Evolutionary conservation across 2,888 invertebrate species (phyloP).

Genomic region (Hydrotaea cyrtoneurina): DNA sequence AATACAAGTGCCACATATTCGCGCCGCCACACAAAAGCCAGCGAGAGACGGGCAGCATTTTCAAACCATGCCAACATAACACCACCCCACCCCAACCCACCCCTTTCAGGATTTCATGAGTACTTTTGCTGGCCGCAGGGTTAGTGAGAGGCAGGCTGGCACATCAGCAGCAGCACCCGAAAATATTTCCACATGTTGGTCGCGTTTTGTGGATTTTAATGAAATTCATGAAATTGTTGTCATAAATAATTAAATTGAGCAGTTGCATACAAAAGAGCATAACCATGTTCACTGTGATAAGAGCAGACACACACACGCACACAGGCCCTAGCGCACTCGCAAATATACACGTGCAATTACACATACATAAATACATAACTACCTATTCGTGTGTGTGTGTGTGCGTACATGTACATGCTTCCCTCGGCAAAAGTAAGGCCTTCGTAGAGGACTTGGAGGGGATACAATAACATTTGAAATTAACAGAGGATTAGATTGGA

Average conservation of each 20-base stretch:
- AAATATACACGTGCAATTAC: background rate
- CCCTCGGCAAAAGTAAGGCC: too few species aligned
- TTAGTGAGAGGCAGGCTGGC: too few species aligned
- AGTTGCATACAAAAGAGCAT: conserved; percentile 61
- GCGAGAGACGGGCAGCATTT: too few species aligned
- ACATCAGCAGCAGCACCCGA: too few species aligned
- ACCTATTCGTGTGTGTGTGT: background rate
- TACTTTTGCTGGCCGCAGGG: conserved; percentile 6
- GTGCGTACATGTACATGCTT: background rate
- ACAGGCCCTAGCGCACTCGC: too few species aligned
- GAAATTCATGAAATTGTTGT: conserved; percentile 78
- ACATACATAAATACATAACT: background rate
- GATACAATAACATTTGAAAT: too few species aligned
- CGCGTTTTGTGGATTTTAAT: conserved; percentile 74
- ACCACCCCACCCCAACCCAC: too few species aligned
- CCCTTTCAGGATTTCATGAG: background rate
- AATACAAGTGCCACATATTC: conserved; percentile 15
- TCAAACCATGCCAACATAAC: too few species aligned
- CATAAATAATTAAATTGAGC: conserved; percentile 77
- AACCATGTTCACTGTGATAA: conserved; percentile 25
- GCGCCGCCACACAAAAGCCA: too few species aligned
- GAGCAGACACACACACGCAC: background rate
- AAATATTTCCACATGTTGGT: conserved; percentile 61
- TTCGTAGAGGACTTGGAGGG: too few species aligned
- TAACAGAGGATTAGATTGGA: too few species aligned